Conservation (phyloP, 2,888 invertebrate genomes). For the Pocota personata region DNA sequence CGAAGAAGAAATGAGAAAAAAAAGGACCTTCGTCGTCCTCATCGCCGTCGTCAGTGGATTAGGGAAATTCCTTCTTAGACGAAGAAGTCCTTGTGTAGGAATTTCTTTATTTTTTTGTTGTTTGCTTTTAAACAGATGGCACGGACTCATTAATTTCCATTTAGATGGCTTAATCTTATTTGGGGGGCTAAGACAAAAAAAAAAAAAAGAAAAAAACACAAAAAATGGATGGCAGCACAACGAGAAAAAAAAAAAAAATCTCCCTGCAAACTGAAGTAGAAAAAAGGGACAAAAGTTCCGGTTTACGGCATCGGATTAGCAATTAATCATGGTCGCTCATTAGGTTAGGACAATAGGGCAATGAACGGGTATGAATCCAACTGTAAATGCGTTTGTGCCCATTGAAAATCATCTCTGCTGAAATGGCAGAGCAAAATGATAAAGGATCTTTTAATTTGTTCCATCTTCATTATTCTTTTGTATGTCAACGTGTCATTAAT, state of each 20-base stretch:
- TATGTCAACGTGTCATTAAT: constrained; percentile 48
- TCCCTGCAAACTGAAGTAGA: constrained; percentile 25
- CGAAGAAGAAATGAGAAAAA: constrained; percentile 4
- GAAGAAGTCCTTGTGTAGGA: constrained; percentile 7
- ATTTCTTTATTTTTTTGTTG: constrained; percentile 17
- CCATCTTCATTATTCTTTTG: constrained; percentile 57
- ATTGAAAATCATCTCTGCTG: constrained; percentile 41
- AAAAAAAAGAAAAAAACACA: too few relatives aligned
- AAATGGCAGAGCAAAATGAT: constrained; percentile 22
- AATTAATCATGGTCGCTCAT: constrained; percentile 68
- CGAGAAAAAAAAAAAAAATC: neutral
- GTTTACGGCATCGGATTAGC: constrained; percentile 54
- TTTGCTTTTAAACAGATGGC: constrained; percentile 62
- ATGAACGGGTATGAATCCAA: constrained; percentile 51
- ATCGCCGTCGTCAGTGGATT: constrained; percentile 26
- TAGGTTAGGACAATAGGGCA: constrained; percentile 45
- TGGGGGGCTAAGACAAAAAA: constrained; percentile 32
- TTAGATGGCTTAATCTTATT: constrained; percentile 66
- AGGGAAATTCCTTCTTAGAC: constrained; percentile 32
- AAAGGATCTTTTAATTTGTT: constrained; percentile 57
- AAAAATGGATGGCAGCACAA: constrained; percentile 9
- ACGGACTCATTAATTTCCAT: constrained; percentile 70
- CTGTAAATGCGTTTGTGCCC: constrained; percentile 38
- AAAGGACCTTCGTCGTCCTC: constrained; percentile 16
- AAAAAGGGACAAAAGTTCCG: constrained; percentile 53